Evolutionary conservation across 1,140 invertebrate species (phyloP), one percentile per base, ranked within the genome.

Genomic region (Zophobas atratus): DNA sequence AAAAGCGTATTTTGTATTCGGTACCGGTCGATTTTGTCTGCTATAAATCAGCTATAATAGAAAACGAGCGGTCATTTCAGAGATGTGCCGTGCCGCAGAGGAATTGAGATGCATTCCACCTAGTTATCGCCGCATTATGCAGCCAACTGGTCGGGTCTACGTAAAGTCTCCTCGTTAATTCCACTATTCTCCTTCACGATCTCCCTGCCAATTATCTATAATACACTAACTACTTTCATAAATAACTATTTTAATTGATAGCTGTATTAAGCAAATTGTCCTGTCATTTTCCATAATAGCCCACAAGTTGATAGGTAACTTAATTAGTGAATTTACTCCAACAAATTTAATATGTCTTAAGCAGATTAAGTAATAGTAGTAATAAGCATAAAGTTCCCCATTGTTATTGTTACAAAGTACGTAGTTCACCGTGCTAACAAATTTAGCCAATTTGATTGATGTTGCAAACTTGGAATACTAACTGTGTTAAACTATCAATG

Each of bases 111-210:
- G 71, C 71, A 73, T 73, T 73, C 71, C 71, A 55, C 39, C 55
- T 73, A 55, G 49, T 73, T 55, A 55, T 73, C 49, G 48, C 51
- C 35, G 33, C 53, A 72, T 72, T 53, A 72, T 72, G 70, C 70
- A 73, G n/a, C 71, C 34, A 56, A 73, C 71, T 39, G 71, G 49
- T 56, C 56, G n/a, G n/a, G 55, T 20, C n/a, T 51, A 71, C 67
- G n/a, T 48, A 72, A 48, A 39, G 38, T 8, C 48, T 72, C 48
- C 70, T 55, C 70, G 36, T 72, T 72, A 55, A 53, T 36, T 51
- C 48, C 48, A 51, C 20, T 63, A 70, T 70, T 36, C 35, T 60
- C 38, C 33, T 32, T 55, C 48, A 48, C 33, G 33, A 73, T 55
- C 35, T 6, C 38, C 36, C 49, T 41, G 49, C 49, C 71, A 55